Percentiles rank a stretch among this genome's conserved stretches.
These are phyloP conservation scores for Leptinotarsa undecemlineata DNA, from an alignment of 1,140 invertebrate species.

Conservation along the genomic window DNA sequence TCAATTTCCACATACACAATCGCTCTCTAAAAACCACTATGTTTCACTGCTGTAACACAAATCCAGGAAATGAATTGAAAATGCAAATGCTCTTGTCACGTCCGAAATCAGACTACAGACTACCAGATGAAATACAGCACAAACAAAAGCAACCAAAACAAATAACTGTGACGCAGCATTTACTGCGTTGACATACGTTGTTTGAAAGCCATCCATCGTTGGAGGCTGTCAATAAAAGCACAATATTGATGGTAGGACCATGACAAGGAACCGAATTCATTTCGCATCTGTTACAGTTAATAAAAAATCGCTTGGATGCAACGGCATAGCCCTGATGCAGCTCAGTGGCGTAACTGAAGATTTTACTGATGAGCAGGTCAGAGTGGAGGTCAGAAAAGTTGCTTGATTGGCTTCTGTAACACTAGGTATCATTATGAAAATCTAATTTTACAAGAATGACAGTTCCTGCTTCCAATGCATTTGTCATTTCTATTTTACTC, in stretches of 20 bases:
- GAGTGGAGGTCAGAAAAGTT: too few species aligned
- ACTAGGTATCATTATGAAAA: too few species aligned
- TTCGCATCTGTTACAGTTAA: constrained; percentile 16
- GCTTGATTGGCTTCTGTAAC: too few species aligned
- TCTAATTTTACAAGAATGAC: too few species aligned
- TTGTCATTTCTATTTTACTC: too few species aligned
- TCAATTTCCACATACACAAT: too few species aligned
- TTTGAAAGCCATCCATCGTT: constrained; percentile 21
- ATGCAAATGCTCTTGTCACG: neutral
- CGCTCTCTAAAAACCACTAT: too few species aligned
- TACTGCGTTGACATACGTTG: constrained; percentile 13
- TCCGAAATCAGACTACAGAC: neutral
- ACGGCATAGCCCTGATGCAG: neutral
- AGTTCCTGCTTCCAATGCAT: too few species aligned
- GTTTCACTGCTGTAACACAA: neutral
- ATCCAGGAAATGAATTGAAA: constrained; percentile 6
- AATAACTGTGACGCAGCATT: constrained; percentile 16
- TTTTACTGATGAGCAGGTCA: neutral
- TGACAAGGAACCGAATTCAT: constrained; percentile 17
- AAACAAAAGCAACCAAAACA: constrained; percentile 13
- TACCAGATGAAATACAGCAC: neutral
- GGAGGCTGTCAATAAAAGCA: constrained; percentile 20
- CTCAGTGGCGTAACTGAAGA: neutral
- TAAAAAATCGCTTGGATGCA: neutral
- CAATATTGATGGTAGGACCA: constrained; percentile 20